phyloP scores from a whole-genome alignment of 2,113 vertebrate genomes.

The Sciurus niger region DNA sequence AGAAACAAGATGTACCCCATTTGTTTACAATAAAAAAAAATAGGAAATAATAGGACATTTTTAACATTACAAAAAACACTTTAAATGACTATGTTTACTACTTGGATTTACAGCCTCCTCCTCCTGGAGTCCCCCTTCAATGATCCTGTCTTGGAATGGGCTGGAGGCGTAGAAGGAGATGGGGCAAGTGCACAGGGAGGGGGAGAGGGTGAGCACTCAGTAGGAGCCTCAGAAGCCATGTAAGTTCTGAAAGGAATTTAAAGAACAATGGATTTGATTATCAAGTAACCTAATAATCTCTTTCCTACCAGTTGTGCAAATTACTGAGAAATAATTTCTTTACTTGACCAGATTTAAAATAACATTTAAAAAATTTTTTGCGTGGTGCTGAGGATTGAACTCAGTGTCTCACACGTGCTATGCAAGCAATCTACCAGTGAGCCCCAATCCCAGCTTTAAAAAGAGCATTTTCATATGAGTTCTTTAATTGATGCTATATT shows the following conservation, averaged over 20 bases:
- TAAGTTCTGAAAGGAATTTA: not conserved
- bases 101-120: not conserved
- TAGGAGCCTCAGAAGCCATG: not conserved
- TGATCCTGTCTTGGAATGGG: not conserved
- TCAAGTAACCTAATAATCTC: not conserved
- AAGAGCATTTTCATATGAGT: not conserved
- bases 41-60: not conserved
- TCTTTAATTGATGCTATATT: not conserved
- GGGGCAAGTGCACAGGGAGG: not conserved
- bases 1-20: too few species aligned
- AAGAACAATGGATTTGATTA: slow-evolving; percentile 41
- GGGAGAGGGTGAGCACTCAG: not conserved
- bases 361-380: not conserved
- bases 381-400: too few species aligned
- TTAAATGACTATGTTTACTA: not conserved
- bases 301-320: slow-evolving; percentile 8
- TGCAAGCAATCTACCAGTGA: too few species aligned
- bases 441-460: too few species aligned
- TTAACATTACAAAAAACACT: not conserved
- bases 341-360: not conserved
- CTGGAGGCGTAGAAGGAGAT: not conserved
- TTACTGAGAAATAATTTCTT: not conserved
- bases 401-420: too few species aligned
- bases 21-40: too few species aligned
- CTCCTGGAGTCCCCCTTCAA: not conserved